phyloP scores from a whole-genome alignment of 2,113 vertebrate species.

The Rynchops niger region DNA sequence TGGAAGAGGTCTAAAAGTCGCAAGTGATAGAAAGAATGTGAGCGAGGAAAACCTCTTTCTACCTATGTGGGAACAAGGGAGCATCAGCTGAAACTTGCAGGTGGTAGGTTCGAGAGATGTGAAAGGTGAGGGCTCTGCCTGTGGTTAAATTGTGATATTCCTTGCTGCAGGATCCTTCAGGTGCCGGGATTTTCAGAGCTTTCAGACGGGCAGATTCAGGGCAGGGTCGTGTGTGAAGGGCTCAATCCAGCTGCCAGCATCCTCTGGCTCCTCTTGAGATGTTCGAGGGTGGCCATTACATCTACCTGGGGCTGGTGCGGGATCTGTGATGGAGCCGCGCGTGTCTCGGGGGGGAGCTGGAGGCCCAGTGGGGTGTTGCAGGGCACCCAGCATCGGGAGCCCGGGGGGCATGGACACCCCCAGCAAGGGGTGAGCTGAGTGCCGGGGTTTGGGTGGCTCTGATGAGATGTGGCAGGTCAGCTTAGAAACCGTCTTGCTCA shows the following conservation, averaged over 20 bases:
- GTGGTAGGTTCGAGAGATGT: background rate
- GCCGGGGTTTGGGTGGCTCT: background rate
- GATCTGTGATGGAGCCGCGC: background rate
- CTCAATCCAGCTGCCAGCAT: background rate
- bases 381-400: rapidly evolving
- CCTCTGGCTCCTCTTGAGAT: background rate
- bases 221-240: background rate
- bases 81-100: background rate
- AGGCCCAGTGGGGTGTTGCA: rapidly evolving
- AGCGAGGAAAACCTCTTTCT: background rate
- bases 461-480: background rate
- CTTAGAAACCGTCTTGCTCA: background rate
- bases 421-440: background rate
- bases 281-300: background rate
- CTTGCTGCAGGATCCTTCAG: background rate
- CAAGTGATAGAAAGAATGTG: background rate
- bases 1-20: background rate
- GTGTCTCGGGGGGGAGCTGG: background rate
- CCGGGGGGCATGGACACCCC: rapidly evolving
- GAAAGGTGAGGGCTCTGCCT: background rate
- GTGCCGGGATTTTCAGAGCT: background rate
- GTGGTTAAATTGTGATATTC: background rate
- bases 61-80: background rate
- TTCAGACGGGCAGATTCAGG: background rate
- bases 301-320: background rate